Base-by-base conservation (phyloP, 2,113 vertebrate species). In the Stigmatopora argus region DNA sequence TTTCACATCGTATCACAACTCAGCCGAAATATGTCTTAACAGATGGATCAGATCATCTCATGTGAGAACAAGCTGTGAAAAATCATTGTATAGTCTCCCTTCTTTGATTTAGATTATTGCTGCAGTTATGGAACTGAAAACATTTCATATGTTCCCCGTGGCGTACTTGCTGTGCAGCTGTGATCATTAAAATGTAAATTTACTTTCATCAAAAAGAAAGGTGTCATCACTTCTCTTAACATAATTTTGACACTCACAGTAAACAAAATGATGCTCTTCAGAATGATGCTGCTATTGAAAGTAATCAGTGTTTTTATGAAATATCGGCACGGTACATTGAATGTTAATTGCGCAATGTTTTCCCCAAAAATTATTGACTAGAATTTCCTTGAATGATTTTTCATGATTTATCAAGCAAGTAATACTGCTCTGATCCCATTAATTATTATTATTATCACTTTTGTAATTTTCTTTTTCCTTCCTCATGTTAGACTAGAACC, bases 91-190 rank as follows among this genome's bases (percentile, higher is more conserved):
- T 47, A 46, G 45, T 13, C 11, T 2, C 15, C 14, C 2, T 63
- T 65, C n/a, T 52, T 38, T 57, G 64, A 65, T 68, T 44, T 14
- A 41, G 49, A 69, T 74, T 47, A 56, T 66, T 48, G 62, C 55
- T 67, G 61, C 69, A 56, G 47, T 68, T 48, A 26, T 55, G 34
- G 48, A 78, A 60, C 6, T 65, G 55, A 55, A 68, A 64, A 67
- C 49, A 31, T 72, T 77, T 70, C 7, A 52, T 41, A 61, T 49
- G 56, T 61, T 19, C 48, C 65, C 55, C 7, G 13, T 64, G 48
- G 64, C 64, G 68, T 78, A 75, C 77, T 80, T 51, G 63, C 49
- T 0, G 4, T 62, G 65, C 73, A 80, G 73, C 75, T 78, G 84
- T 71, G 62, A 66, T 71, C 67, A 69, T 77, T 69, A 77, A 69